Evolutionary conservation across 2,113 vertebrate genomes (phyloP), one percentile per base, ranked within the genome.

Genomic region (Cardinalis cardinalis): DNA sequence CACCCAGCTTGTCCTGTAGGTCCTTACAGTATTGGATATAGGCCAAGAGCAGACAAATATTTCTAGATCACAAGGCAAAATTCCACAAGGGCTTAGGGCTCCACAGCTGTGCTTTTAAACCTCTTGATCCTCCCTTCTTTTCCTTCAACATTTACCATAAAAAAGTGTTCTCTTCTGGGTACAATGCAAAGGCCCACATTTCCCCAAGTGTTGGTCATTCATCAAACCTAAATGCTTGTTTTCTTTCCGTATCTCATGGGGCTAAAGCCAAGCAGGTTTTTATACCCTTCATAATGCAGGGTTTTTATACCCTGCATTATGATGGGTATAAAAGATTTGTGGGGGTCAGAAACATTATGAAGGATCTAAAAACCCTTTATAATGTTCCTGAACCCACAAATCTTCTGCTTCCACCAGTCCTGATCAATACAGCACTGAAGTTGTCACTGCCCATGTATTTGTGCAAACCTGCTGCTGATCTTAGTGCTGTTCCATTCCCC

Each of bases 371-470:
- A 38, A 38, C 66, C 83, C 82, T 83, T 68, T 66, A 64, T 91
- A 94, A 95, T 66, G 59, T 80, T 87, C 49, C 66, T 87, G 76
- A 95, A 53, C 79, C 38, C 16, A 94, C 87, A 96, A 94, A 94
- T 95, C 91, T 90, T 21, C 75, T 12, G 34, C 74, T 92, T 84
- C 72, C 76, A 61, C 56, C 56, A 89, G 52, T 19, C 14, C 70
- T 51, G 73, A 92, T 95, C 95, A 94, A 93, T 94, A 88, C n/a
- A 87, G 72, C 76, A 75, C 78, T 93, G 87, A 87, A 93, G 64
- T 53, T 88, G 76, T 68, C 81, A 53, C 46, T 84, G 77, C 72
- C 77, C 46, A 1, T 13, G 40, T 60, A 60, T 92, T 70, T 91
- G 65, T 61, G 59, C 85, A 92, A 75, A 92, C 48, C 32, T 81